These are phyloP conservation scores for Battus philenor DNA, from an alignment of 1,140 invertebrate species.

Conservation along the genomic window DNA sequence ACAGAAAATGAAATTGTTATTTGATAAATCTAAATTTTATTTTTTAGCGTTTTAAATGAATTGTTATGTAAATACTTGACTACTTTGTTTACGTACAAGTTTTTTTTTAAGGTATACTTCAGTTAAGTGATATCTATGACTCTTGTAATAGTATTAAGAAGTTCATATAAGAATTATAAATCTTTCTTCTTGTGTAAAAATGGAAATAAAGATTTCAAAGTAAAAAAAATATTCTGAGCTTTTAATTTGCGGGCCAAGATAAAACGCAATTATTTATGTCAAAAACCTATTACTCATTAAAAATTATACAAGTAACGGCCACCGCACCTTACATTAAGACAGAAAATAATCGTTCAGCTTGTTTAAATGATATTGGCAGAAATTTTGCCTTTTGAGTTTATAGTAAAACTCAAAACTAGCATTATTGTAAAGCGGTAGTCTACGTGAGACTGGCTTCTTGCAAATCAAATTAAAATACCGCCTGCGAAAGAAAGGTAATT, in stretches of 20 bases:
- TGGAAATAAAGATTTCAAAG: slow-evolving; percentile 62
- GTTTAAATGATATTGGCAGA: too few relatives aligned
- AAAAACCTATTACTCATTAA: too few relatives aligned
- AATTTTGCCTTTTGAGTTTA: too few relatives aligned
- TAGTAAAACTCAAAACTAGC: too few relatives aligned
- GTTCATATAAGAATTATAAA: slow-evolving; percentile 47
- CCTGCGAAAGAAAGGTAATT: too few relatives aligned
- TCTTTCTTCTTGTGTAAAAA: slow-evolving; percentile 63
- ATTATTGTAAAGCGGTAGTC: too few relatives aligned
- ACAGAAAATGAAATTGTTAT: slow-evolving; percentile 50
- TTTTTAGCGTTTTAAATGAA: slow-evolving; percentile 36
- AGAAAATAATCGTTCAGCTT: too few relatives aligned
- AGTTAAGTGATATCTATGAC: slow-evolving; percentile 28
- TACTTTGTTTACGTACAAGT: slow-evolving; percentile 43
- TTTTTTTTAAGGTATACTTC: slow-evolving; percentile 41
- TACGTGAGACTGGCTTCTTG: too few relatives aligned
- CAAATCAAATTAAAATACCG: too few relatives aligned
- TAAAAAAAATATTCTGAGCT: slow-evolving; percentile 10
- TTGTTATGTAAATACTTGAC: slow-evolving; percentile 67
- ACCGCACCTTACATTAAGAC: too few relatives aligned
- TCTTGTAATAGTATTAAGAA: slow-evolving; percentile 43
- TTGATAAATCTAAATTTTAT: slow-evolving; percentile 53
- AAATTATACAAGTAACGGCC: too few relatives aligned
- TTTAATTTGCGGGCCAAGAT: background rate
- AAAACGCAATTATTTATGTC: too few relatives aligned